These are phyloP conservation scores for Belgica antarctica DNA, from an alignment of 2,888 invertebrate species.

Conservation along the genomic window DNA sequence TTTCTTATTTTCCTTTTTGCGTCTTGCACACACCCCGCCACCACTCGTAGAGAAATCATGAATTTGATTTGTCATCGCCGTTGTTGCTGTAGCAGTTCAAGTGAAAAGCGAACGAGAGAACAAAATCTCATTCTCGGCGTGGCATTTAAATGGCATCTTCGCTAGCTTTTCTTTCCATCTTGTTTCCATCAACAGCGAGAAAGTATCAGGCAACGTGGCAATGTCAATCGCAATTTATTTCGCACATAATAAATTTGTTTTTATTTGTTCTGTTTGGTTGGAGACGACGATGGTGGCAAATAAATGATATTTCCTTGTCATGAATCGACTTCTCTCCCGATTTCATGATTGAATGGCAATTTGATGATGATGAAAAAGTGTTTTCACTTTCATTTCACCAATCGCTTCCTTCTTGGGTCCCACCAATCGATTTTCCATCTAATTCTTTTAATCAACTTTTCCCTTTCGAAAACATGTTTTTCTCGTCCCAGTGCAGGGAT, in stretches of 20 bases:
- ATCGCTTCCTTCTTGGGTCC: background rate
- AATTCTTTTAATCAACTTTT: slow-evolving; percentile 1
- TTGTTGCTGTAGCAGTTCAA: too few species aligned
- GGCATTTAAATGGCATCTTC: slow-evolving; percentile 6
- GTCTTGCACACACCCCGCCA: too few species aligned
- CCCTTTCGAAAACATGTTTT: background rate
- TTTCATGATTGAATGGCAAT: slow-evolving; percentile 10
- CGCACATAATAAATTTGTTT: slow-evolving; percentile 37
- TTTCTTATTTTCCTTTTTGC: too few species aligned
- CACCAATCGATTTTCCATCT: too few species aligned
- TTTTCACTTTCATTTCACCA: background rate
- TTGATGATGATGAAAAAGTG: slow-evolving; percentile 8
- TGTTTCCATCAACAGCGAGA: background rate
- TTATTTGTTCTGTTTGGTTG: background rate
- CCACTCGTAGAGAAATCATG: background rate
- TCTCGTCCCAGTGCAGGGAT: background rate
- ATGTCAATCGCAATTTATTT: slow-evolving; percentile 37
- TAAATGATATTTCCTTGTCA: background rate
- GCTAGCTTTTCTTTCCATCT: background rate
- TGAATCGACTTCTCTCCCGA: background rate
- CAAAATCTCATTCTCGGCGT: background rate
- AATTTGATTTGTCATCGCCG: slow-evolving; percentile 21
- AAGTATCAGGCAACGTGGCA: background rate
- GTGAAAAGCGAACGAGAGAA: background rate
- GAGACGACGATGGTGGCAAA: background rate